Evolutionary conservation across 2,888 invertebrate species (phyloP).

Genomic region (Patella depressa): DNA sequence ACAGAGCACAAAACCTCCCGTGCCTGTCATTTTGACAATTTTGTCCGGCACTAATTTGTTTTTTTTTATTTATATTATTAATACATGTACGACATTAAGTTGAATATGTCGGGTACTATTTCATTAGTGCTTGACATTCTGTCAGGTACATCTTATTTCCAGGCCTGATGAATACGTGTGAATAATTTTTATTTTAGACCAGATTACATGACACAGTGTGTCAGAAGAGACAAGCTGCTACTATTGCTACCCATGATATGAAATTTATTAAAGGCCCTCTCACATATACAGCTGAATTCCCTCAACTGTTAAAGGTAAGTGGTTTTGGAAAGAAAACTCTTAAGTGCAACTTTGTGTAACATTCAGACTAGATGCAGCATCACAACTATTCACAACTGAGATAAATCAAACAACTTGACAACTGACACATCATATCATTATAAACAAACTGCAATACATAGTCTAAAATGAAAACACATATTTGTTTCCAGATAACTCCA

Average conservation of each 20-base stretch:
- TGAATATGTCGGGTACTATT: too few relatives aligned
- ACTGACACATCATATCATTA: not conserved
- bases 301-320: conserved; percentile 78
- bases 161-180: not conserved
- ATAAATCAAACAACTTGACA: not conserved
- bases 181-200: conserved; percentile 73
- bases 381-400: too few relatives aligned
- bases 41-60: too few relatives aligned
- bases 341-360: too few relatives aligned
- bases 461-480: not conserved
- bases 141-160: too few relatives aligned
- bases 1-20: too few relatives aligned
- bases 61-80: too few relatives aligned
- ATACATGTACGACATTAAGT: too few relatives aligned
- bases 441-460: not conserved
- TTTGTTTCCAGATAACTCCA: conserved; percentile 73
- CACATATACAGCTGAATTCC: conserved; percentile 79
- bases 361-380: too few relatives aligned
- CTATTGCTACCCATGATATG: conserved; percentile 88
- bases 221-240: conserved; percentile 83
- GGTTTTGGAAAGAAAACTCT: not conserved
- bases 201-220: conserved; percentile 79
- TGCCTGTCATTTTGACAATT: too few relatives aligned
- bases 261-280: conserved; percentile 77
- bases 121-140: too few relatives aligned